Evolutionary conservation across 1,140 invertebrate species (phyloP).

Genomic region (Scaptomyza pallida): DNA sequence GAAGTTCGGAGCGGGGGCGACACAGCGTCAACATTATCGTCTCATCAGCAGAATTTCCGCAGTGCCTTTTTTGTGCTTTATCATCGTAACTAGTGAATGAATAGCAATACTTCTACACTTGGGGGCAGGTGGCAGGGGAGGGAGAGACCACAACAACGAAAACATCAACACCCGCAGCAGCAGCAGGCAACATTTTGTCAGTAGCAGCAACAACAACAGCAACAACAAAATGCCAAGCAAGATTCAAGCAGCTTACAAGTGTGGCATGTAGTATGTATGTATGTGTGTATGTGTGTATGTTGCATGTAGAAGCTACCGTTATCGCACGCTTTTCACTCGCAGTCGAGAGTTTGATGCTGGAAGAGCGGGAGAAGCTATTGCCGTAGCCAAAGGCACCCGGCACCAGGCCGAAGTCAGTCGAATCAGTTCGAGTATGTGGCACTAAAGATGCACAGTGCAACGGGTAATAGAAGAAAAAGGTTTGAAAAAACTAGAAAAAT

Average conservation of each 20-base stretch:
- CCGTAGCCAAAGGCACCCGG: slow-evolving; percentile 31
- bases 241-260: slow-evolving; percentile 79
- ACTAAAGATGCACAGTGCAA: slow-evolving; percentile 4
- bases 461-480: no score
- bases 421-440: slow-evolving; percentile 6
- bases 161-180: slow-evolving; percentile 75
- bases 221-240: slow-evolving; percentile 68
- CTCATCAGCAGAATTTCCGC: slow-evolving; percentile 80
- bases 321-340: slow-evolving; percentile 79
- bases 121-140: background rate
- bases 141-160: slow-evolving; percentile 60
- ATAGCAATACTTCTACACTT: slow-evolving; percentile 65
- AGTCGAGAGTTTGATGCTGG: slow-evolving; percentile 32
- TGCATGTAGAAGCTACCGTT: slow-evolving; percentile 64
- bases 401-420: slow-evolving; percentile 13
- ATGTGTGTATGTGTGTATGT: no score
- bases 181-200: slow-evolving; percentile 54
- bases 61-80: slow-evolving; percentile 79
- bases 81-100: slow-evolving; percentile 80
- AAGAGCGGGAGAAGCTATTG: slow-evolving; percentile 5
- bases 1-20: background rate
- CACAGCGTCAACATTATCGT: slow-evolving; percentile 77
- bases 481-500: no score
- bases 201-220: slow-evolving; percentile 25
- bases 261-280: slow-evolving; percentile 57